Conservation (phyloP, 2,113 vertebrate genomes). For the Butastur rufipennis region DNA sequence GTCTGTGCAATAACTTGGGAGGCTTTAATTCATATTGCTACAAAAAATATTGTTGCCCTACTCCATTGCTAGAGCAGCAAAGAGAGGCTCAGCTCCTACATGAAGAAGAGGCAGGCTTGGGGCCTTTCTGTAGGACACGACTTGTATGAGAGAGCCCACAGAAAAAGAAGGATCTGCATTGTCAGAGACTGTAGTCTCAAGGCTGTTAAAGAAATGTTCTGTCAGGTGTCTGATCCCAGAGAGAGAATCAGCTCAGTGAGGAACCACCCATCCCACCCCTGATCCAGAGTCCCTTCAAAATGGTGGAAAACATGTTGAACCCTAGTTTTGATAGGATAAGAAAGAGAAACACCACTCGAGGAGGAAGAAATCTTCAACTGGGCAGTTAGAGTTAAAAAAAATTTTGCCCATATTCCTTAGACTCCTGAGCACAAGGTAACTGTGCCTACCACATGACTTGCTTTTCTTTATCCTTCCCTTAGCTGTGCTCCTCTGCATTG, state of each 20-base stretch:
- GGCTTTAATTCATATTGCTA: background rate
- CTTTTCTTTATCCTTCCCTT: background rate
- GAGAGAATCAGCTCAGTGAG: background rate
- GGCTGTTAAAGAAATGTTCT: background rate
- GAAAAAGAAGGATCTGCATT: background rate
- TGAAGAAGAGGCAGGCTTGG: background rate
- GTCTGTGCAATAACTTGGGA: background rate
- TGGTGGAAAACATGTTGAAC: background rate
- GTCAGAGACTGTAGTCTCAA: background rate
- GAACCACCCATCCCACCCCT: background rate
- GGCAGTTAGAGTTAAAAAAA: background rate
- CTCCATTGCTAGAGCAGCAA: background rate
- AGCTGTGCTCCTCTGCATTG: background rate
- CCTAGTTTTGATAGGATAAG: background rate
- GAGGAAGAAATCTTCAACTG: background rate
- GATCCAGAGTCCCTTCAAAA: background rate
- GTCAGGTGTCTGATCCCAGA: background rate
- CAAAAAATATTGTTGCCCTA: background rate
- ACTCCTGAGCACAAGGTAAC: background rate
- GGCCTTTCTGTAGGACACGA: background rate
- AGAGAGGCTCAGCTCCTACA: background rate
- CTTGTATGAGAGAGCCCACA: background rate
- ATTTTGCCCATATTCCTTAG: background rate
- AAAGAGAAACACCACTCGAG: background rate
- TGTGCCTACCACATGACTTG: background rate